These are phyloP conservation scores for Electrona antarctica DNA, from an alignment of 2,113 vertebrate species.

Conservation along the genomic window DNA sequence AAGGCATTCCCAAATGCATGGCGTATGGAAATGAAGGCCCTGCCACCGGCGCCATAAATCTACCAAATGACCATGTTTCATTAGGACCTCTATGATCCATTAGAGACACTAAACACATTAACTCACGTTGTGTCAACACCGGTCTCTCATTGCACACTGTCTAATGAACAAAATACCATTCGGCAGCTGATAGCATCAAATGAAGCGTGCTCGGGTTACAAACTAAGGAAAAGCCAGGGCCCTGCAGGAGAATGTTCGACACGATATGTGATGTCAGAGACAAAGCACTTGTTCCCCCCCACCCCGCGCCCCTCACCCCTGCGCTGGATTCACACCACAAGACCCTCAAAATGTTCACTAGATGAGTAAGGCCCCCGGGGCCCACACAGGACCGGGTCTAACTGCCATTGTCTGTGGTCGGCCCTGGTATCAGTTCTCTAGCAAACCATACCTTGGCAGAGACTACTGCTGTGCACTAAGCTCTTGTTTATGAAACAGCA, in stretches of 20 bases:
- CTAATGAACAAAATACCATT: conserved; percentile 76
- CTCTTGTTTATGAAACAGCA: conserved; percentile 16
- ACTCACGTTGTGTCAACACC: conserved; percentile 74
- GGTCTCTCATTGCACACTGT: conserved; percentile 61
- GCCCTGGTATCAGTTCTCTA: conserved; percentile 18
- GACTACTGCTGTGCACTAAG: conserved; percentile 14
- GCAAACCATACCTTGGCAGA: conserved; percentile 7
- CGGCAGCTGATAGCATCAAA: conserved; percentile 64
- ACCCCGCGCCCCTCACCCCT: background rate
- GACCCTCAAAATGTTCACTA: conserved; percentile 37
- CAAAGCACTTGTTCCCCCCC: conserved; percentile 3
- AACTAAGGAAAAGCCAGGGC: conserved; percentile 21
- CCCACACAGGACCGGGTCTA: conserved; percentile 42
- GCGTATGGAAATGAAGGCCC: conserved; percentile 68
- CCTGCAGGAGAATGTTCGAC: conserved; percentile 35
- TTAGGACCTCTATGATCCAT: conserved; percentile 76
- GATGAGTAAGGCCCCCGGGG: conserved; percentile 55
- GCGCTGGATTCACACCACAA: conserved; percentile 29
- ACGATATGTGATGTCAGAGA: conserved; percentile 39
- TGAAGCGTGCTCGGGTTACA: conserved; percentile 52
- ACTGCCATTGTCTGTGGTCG: conserved; percentile 57
- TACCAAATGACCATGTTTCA: conserved; percentile 74
- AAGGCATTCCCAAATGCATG: conserved; percentile 54
- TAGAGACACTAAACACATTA: conserved; percentile 79
- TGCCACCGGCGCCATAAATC: conserved; percentile 71